Percentiles rank a stretch among this genome's conserved stretches.
These are phyloP conservation scores for Lumbricus terrestris DNA, from an alignment of 2,888 invertebrate genomes.

Conservation along the genomic window DNA sequence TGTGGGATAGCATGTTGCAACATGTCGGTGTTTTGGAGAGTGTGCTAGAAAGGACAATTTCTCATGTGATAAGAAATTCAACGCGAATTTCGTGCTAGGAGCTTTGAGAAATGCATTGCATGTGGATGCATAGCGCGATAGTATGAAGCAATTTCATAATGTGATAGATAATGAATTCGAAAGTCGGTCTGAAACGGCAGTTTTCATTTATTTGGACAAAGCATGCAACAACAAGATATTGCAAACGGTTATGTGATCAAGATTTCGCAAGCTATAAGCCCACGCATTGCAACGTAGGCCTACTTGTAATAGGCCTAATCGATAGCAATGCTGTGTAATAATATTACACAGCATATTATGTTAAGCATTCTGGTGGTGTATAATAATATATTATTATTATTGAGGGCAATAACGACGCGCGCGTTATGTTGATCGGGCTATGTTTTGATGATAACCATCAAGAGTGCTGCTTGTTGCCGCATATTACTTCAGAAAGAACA, in stretches of 20 bases:
- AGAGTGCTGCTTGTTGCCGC: not conserved
- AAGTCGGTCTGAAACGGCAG: not conserved
- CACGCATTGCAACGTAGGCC: no score
- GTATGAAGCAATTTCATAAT: not conserved
- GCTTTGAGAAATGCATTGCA: no score
- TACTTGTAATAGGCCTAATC: no score
- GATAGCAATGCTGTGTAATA: no score
- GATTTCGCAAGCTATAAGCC: not conserved
- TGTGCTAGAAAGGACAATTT: not conserved
- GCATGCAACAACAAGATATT: not conserved
- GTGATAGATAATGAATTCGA: not conserved
- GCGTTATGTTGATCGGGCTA: not conserved
- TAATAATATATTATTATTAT: no score
- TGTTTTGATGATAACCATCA: not conserved
- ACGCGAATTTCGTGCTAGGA: not conserved
- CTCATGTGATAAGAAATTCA: not conserved
- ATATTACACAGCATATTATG: no score
- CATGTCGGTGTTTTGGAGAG: not conserved
- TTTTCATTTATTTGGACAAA: not conserved
- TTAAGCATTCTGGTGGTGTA: not conserved
- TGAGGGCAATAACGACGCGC: no score
- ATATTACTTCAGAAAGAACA: no score
- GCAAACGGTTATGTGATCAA: not conserved
- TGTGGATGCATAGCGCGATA: not conserved
- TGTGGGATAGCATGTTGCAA: not conserved